phyloP scores from a whole-genome alignment of 2,113 vertebrate genomes.

The Lamprotornis superbus region DNA sequence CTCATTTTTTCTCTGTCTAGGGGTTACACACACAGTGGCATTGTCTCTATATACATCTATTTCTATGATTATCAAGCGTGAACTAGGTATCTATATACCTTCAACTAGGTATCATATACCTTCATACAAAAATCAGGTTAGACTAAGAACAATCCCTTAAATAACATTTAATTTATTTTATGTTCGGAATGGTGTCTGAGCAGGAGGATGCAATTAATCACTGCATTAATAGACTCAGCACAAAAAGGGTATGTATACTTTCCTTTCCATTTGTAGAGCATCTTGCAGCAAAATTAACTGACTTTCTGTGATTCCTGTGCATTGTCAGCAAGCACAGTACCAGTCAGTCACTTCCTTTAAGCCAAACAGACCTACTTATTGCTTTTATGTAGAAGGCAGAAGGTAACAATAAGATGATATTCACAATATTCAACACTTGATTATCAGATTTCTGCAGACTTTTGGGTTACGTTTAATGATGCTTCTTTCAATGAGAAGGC shows the following conservation, averaged over 20 bases:
- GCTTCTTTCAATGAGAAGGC: neutral
- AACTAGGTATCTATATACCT: neutral
- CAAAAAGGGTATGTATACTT: neutral
- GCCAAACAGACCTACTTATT: neutral
- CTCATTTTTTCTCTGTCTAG: slow-evolving; percentile 3
- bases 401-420: neutral
- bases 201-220: slow-evolving; percentile 35
- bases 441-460: neutral
- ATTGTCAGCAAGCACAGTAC: neutral
- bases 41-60: neutral
- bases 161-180: slow-evolving; percentile 11
- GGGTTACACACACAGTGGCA: neutral
- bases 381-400: neutral
- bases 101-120: neutral
- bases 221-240: slow-evolving; percentile 23
- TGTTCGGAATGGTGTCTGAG: neutral
- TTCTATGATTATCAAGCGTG: neutral
- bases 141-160: neutral
- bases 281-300: slow-evolving; percentile 30
- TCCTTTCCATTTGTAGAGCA: neutral
- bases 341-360: neutral
- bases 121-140: slow-evolving; percentile 5
- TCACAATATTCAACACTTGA: neutral
- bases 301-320: slow-evolving; percentile 15
- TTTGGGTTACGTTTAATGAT: neutral